Evolutionary conservation across 1,140 invertebrate genomes (phyloP).

Genomic region (Luehdorfia chinensis): DNA sequence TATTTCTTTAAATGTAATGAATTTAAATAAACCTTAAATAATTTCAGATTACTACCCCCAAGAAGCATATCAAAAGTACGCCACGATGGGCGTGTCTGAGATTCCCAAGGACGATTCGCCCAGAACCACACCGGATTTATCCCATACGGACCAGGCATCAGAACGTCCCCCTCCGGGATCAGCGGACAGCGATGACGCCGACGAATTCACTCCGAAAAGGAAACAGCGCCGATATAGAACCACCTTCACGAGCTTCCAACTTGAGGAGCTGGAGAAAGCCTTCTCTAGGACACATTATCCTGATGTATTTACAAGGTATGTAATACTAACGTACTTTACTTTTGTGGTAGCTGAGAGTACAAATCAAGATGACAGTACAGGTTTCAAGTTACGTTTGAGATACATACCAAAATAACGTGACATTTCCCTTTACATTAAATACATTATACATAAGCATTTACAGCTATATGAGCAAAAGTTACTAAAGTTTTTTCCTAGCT

Average conservation of each 20-base stretch:
- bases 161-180: slow-evolving; percentile 77
- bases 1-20: too few species aligned
- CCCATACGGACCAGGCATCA: slow-evolving; percentile 50
- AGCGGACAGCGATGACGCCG: slow-evolving; percentile 84
- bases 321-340: too few species aligned
- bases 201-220: slow-evolving; percentile 90
- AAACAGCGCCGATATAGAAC: slow-evolving; percentile 95
- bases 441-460: too few species aligned
- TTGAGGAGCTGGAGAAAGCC: slow-evolving; percentile 98
- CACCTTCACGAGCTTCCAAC: slow-evolving; percentile 96
- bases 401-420: too few species aligned
- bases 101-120: slow-evolving; percentile 78
- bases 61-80: slow-evolving; percentile 57
- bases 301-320: slow-evolving; percentile 96
- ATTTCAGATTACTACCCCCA: slow-evolving; percentile 61
- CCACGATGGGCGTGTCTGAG: slow-evolving; percentile 80
- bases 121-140: slow-evolving; percentile 70
- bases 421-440: too few species aligned
- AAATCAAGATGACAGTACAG: too few species aligned
- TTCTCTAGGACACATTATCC: slow-evolving; percentile 98
- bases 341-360: too few species aligned
- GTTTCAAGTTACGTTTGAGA: too few species aligned
- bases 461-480: too few species aligned
- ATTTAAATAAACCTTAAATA: too few species aligned
- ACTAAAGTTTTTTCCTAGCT: too few species aligned